Evolutionary conservation across 1,140 invertebrate genomes (phyloP), one percentile per base, ranked within the genome.

Genomic region (Drosophila pallidifrons): DNA sequence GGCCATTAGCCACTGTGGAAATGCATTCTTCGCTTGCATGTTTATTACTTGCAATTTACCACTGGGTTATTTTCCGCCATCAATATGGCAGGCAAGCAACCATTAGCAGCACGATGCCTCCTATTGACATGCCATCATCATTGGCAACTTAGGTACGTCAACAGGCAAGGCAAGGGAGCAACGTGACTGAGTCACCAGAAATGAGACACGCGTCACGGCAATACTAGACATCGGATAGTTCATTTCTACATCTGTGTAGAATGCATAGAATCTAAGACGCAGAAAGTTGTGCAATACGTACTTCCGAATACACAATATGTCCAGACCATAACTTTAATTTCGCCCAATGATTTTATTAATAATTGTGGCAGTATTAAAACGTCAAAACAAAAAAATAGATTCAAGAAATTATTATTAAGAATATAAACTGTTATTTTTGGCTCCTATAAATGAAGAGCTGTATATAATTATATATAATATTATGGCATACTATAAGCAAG

Each of bases 1-100:
- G 28, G 51, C 51, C 3, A 15, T 35, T 32, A 20, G 54, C 8
- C 54, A 41, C 30, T 25, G 16, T 49, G 47, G 65, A 28, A 52
- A 55, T 81, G 82, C 82, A 82, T 51, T 66, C 49, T 45, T 32
- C 15, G 43, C 58, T 79, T 79, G 79, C 75, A 82, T 87, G 82
- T 61, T 65, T 54, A 59, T 54, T 70, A 58, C 52, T 65, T 79
- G 43, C 32, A 43, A 68, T 66, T 61, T 58, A 3, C 16, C 55
- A 66, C 28, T 20, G 57, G 61, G 16, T 55, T 72, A 61, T 77
- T 74, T 83, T 73, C 69, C 69, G 13, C 52, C 68, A 76, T 73
- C 71, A 69, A 82, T 78, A 73, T 77, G 64, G 45, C 25, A 46
- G 49, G 60, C 72, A 69, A 61, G 60, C 72, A 69, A 61, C 67